Evolutionary conservation across 35 echinoderm and acorn worm genomes (phyloP).

Genomic region (Patiria miniata): DNA sequence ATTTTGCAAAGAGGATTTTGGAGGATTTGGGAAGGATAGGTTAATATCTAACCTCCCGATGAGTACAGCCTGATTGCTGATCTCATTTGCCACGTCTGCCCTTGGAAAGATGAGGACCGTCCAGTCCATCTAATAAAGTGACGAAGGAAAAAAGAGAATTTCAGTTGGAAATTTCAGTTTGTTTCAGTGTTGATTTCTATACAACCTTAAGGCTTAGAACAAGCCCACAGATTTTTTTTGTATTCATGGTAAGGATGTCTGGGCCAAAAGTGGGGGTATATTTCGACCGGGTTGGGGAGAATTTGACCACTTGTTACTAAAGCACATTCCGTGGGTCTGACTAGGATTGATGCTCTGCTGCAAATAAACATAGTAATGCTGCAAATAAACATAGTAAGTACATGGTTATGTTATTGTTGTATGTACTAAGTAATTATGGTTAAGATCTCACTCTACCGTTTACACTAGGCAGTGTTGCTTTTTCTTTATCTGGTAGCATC

Average conservation of each 20-base stretch:
- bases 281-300: not conserved
- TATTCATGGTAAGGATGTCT: not conserved
- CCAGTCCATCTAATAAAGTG: slow-evolving; percentile 8
- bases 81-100: not conserved
- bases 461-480: too few relatives aligned
- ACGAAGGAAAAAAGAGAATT: not conserved
- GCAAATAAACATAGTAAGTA: too few relatives aligned
- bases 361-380: too few relatives aligned
- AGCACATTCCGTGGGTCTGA: too few relatives aligned
- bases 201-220: not conserved
- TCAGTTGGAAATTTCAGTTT: not conserved
- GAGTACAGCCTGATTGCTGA: slow-evolving; percentile 11
- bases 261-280: not conserved
- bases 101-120: not conserved
- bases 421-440: too few relatives aligned
- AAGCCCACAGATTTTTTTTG: not conserved
- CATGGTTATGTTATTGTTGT: too few relatives aligned
- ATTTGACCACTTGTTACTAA: not conserved
- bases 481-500: too few relatives aligned
- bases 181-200: not conserved
- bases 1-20: not conserved
- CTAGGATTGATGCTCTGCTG: too few relatives aligned
- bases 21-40: not conserved
- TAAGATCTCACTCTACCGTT: too few relatives aligned
- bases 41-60: not conserved